phyloP scores from a whole-genome alignment of 2,797 vertebrate genomes.

The Leptodactylus fallax region DNA sequence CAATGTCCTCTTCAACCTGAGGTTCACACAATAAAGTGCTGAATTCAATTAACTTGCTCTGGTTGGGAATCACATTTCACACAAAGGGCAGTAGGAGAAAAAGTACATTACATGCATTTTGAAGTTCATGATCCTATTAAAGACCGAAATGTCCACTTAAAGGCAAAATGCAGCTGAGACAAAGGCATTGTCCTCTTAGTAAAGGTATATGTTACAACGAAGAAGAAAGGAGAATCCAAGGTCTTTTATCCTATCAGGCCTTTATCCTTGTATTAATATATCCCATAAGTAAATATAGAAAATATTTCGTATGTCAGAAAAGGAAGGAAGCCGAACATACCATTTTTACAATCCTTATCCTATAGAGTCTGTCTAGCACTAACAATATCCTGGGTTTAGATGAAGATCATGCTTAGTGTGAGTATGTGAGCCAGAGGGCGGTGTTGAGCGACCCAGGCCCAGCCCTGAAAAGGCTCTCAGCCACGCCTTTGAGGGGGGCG shows the following conservation, averaged over 20 bases:
- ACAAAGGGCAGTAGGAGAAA: conserved; percentile 23
- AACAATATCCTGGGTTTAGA: too few species aligned
- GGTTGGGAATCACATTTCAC: conserved; percentile 19
- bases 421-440: too few species aligned
- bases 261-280: neutral
- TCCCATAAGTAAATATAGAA: too few species aligned
- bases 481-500: too few species aligned
- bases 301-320: too few species aligned
- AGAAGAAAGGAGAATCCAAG: neutral
- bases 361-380: too few species aligned
- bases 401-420: too few species aligned
- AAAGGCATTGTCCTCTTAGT: neutral
- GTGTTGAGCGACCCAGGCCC: too few species aligned
- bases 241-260: neutral
- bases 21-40: conserved; percentile 36
- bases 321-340: too few species aligned
- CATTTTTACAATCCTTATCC: too few species aligned
- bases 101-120: conserved; percentile 19
- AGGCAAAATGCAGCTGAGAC: conserved; percentile 7
- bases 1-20: conserved; percentile 18
- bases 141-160: conserved; percentile 24
- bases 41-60: conserved; percentile 26
- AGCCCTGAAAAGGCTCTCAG: too few species aligned
- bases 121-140: conserved; percentile 43
- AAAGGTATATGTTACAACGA: neutral